Evolutionary conservation across 2,113 vertebrate species (phyloP).

Genomic region (Nymphicus hollandicus): DNA sequence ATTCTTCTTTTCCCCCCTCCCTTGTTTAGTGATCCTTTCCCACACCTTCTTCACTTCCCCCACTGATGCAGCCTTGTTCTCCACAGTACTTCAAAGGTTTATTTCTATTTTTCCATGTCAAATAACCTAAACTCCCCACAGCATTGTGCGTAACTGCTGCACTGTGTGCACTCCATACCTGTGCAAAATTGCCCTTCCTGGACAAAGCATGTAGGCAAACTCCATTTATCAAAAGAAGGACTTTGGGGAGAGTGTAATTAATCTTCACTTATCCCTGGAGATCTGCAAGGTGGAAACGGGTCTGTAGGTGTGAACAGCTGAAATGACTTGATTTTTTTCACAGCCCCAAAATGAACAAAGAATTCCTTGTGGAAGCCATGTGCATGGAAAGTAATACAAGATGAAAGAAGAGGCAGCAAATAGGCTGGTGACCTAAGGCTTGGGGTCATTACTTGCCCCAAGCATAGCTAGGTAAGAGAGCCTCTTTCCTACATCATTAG

Average conservation of each 20-base stretch:
- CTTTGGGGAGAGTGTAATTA: conserved; percentile 7
- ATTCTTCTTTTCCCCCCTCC: background rate
- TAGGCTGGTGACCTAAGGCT: background rate
- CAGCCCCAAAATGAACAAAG: background rate
- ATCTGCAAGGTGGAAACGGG: background rate
- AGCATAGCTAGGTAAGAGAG: background rate
- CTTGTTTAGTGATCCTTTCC: background rate
- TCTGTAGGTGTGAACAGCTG: conserved; percentile 22
- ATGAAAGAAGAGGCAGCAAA: background rate
- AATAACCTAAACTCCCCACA: background rate
- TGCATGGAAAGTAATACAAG: background rate
- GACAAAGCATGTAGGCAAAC: background rate
- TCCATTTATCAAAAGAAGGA: conserved; percentile 10
- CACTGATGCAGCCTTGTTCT: background rate
- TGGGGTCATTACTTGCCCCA: background rate
- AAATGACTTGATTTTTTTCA: background rate
- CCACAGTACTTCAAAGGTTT: background rate
- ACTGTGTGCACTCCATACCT: background rate
- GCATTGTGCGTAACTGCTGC: background rate
- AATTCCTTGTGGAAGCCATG: background rate
- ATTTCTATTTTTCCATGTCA: conserved; percentile 16
- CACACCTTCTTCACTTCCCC: background rate
- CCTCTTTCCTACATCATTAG: background rate
- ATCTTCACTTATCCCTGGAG: conserved; percentile 25
- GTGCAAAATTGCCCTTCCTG: background rate